phyloP scores from a whole-genome alignment of 2,888 invertebrate genomes.

The Pasiphila rectangulata region DNA sequence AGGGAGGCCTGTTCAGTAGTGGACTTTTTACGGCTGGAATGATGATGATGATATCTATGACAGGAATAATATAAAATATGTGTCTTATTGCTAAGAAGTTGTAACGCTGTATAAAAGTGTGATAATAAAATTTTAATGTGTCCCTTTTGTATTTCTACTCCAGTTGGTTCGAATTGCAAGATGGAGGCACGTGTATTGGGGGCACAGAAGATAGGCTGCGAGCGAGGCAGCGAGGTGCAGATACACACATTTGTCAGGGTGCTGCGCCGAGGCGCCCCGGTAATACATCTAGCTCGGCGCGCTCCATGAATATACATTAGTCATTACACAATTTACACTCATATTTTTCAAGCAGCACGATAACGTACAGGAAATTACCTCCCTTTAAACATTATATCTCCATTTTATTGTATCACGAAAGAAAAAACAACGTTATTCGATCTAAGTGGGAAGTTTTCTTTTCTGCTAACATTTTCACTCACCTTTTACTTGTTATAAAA shows the following conservation, averaged over 20 bases:
- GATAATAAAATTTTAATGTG: too few relatives aligned
- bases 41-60: too few relatives aligned
- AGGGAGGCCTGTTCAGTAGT: too few relatives aligned
- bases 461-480: slow-evolving; percentile 46
- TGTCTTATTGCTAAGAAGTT: too few relatives aligned
- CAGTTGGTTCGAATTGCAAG: background rate
- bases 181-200: background rate
- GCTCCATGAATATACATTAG: slow-evolving; percentile 52
- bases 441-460: slow-evolving; percentile 48
- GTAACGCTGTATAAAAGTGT: too few relatives aligned
- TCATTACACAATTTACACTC: slow-evolving; percentile 45
- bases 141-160: too few relatives aligned
- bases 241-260: slow-evolving; percentile 18
- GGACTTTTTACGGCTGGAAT: too few relatives aligned
- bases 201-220: background rate
- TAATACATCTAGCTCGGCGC: slow-evolving; percentile 20
- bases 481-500: slow-evolving; percentile 66
- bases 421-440: slow-evolving; percentile 43
- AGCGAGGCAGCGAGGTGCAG: slow-evolving; percentile 4
- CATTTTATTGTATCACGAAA: slow-evolving; percentile 48
- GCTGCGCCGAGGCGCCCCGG: slow-evolving; percentile 5
- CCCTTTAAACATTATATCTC: slow-evolving; percentile 27
- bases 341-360: slow-evolving; percentile 40
- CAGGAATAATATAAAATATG: too few relatives aligned
- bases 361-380: slow-evolving; percentile 35